Percentiles rank a stretch among this genome's conserved stretches.
phyloP scores from a whole-genome alignment of 2,797 vertebrate species.

The Chromis chromis region DNA sequence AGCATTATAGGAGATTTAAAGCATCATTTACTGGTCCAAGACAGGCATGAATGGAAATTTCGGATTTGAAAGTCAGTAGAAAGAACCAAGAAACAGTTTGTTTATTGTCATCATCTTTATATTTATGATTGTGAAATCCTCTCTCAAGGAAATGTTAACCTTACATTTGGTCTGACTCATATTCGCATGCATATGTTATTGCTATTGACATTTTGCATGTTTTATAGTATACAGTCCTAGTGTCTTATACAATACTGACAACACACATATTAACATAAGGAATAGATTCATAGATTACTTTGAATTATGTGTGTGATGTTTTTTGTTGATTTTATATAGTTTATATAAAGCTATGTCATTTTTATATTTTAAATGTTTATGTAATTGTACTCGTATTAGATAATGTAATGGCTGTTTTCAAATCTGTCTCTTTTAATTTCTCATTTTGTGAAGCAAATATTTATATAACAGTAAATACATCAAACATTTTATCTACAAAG shows the following conservation, averaged over 20 bases:
- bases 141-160: constrained; percentile 61
- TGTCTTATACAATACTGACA: background rate
- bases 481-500: background rate
- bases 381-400: no score
- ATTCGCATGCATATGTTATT: constrained; percentile 17
- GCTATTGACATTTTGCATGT: constrained; percentile 44
- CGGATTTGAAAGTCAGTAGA: constrained; percentile 36
- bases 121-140: constrained; percentile 40
- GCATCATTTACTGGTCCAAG: constrained; percentile 56
- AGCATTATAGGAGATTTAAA: constrained; percentile 59
- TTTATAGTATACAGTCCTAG: background rate
- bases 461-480: background rate
- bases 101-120: constrained; percentile 1
- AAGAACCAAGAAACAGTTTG: constrained; percentile 44
- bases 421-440: background rate
- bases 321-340: background rate
- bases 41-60: constrained; percentile 38
- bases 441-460: background rate
- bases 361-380: background rate
- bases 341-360: background rate
- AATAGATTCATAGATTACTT: background rate
- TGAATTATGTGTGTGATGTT: background rate
- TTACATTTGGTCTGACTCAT: constrained; percentile 31
- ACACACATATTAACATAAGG: background rate
- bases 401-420: background rate